Base-by-base conservation (phyloP, 2,113 vertebrate genomes). In the Phalacrocorax pelagicus region DNA sequence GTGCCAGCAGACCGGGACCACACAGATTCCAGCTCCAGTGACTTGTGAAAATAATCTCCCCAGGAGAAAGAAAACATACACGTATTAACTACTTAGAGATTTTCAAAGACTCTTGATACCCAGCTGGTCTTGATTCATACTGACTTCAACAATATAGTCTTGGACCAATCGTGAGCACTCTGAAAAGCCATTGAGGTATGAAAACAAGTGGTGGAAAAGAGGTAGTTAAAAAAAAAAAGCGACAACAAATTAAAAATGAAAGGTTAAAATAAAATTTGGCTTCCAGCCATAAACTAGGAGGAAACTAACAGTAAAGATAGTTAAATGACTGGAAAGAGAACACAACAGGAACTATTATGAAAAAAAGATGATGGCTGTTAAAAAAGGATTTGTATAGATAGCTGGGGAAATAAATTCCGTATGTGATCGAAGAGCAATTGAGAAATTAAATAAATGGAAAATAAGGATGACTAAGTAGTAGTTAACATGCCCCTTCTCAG, bases 401-500 rank as follows among this genome's bases (percentile, higher is more conserved):
- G 86, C 84, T 62, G 71, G 44, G 69, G 84, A 97, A 97, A 97
- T 90, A 97, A 97, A 97, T 94, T 96, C 89, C 1, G 4, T 61
- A 90, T 58, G 84, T 77, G 95, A 97, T 4, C 96, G 92, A 94
- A 96, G 65, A 30, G 89, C 94, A 96, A 97, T 92, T 91, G 94
- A 96, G 94, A 97, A 97, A 97, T 97, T 96, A 96, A 96, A 97
- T 92, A 97, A 94, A 96, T 94, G 97, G 92, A 95, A 97, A 97
- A 97, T 95, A 96, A 94, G 81, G 92, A 97, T 97, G 95, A 97
- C 97, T 97, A 97, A 97, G 95, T 97, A 97, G 91, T 97, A 96
- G 94, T 96, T 97, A 97, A 51, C 89, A 97, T 97, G 95, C 79
- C 94, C 92, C 74, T 96, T 95, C 96, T 92, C 96, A 73, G 95